These are phyloP conservation scores for Sanderia malayensis DNA, from an alignment of 30 jellyfish, hydroid and myxozoan genomes.

Conservation along the genomic window DNA sequence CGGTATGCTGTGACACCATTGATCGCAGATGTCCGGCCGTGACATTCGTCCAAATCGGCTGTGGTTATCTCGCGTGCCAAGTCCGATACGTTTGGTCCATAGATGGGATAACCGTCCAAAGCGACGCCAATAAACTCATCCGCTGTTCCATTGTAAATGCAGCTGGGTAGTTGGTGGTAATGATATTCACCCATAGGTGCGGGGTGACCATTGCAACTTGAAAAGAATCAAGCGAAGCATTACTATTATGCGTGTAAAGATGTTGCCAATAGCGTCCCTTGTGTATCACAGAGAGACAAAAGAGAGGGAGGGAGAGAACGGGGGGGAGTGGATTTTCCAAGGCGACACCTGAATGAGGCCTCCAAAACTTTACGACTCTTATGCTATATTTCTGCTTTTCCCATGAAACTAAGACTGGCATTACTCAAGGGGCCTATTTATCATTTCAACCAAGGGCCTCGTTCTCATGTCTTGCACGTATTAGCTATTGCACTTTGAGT, in stretches of 20 bases:
- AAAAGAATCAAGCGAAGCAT: neutral
- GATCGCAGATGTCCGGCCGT: slow-evolving; percentile 5
- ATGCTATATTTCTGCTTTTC: neutral
- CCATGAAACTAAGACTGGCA: neutral
- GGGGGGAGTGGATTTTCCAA: neutral
- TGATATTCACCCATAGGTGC: slow-evolving; percentile 9
- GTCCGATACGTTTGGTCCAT: slow-evolving; percentile 23
- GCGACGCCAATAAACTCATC: slow-evolving; percentile 16
- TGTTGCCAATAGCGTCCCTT: neutral
- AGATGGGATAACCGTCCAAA: slow-evolving; percentile 7
- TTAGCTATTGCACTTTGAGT: neutral
- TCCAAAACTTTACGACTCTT: neutral
- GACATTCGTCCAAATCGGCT: slow-evolving; percentile 11
- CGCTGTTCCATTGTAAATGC: slow-evolving; percentile 8
- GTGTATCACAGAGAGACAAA: neutral
- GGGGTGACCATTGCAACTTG: slow-evolving; percentile 20
- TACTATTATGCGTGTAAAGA: neutral
- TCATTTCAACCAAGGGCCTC: neutral
- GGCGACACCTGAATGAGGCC: neutral
- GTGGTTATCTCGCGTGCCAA: neutral
- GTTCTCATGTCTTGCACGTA: neutral
- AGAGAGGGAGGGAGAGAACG: neutral
- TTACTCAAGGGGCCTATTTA: neutral
- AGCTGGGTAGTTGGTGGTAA: slow-evolving; percentile 14
- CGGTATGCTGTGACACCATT: slow-evolving; percentile 16